A percentile compares a stretch with the other conserved stretches of the same genome.
Conservation (phyloP, 2,113 vertebrate genomes). For the Dermatemys mawii region DNA sequence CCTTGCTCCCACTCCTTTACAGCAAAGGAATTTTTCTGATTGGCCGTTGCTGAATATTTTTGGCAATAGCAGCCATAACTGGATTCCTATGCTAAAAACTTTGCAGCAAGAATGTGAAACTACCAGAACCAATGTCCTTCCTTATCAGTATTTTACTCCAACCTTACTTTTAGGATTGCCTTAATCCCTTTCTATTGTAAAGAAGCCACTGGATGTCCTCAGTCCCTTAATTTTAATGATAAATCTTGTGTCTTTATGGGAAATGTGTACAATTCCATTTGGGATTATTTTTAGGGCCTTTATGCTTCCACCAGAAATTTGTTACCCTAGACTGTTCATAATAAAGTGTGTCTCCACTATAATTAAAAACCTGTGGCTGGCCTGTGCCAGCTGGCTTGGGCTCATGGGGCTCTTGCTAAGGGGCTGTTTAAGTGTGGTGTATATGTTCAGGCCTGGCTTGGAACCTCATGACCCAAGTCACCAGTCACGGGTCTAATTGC, state of each 20-base stretch:
- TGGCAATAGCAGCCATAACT: not conserved
- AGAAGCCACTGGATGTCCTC: not conserved
- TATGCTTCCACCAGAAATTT: not conserved
- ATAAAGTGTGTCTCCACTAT: too few species aligned
- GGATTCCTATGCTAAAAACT: not conserved
- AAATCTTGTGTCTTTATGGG: not conserved
- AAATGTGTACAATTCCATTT: not conserved
- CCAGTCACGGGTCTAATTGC: too few species aligned
- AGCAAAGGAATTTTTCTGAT: not conserved
- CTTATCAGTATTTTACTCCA: not conserved
- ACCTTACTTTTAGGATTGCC: not conserved
- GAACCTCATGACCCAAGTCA: too few species aligned
- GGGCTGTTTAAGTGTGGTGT: too few species aligned
- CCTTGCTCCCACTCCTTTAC: not conserved
- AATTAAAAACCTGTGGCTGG: too few species aligned
- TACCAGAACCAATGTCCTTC: not conserved
- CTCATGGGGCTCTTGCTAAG: not conserved
- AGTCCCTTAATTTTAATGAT: not conserved
- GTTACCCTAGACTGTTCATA: not conserved
- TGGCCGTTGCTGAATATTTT: not conserved
- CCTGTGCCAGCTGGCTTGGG: too few species aligned
- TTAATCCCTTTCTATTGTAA: not conserved
- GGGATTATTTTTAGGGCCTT: not conserved
- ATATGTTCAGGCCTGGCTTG: not conserved
- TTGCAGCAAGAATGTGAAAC: not conserved